Conservation (phyloP, 2,888 invertebrate genomes). For the Cheilosia grossa region DNA sequence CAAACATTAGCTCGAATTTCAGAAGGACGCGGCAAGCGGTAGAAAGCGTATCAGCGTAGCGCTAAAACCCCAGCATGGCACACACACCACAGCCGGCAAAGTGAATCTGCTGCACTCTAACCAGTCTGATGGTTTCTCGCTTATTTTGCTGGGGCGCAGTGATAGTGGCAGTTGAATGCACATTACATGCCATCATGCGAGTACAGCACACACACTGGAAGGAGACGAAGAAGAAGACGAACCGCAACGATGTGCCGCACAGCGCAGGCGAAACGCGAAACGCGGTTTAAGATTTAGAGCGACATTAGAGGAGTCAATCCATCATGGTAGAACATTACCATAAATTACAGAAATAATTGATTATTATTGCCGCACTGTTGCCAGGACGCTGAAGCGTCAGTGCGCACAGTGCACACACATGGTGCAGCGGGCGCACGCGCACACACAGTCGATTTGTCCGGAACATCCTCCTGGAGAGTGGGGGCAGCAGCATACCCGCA, state of each 20-base stretch:
- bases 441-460: constrained; percentile 55
- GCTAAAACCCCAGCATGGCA: constrained; percentile 68
- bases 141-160: constrained; percentile 26
- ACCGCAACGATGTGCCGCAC: constrained; percentile 16
- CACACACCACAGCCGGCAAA: constrained; percentile 43
- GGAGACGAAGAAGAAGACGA: constrained; percentile 33
- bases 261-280: constrained; percentile 74
- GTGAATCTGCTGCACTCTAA: constrained; percentile 60
- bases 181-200: constrained; percentile 71
- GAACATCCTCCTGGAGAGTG: constrained; percentile 50
- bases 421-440: constrained; percentile 11
- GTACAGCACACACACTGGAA: constrained; percentile 62
- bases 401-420: constrained; percentile 18
- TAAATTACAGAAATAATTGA: constrained; percentile 84
- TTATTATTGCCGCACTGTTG: constrained; percentile 80
- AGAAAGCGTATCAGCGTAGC: constrained; percentile 77
- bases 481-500: constrained; percentile 23
- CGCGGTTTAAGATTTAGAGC: constrained; percentile 82
- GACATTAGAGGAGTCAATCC: constrained; percentile 84
- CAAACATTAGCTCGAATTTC: constrained; percentile 75
- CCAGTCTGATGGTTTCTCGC: constrained; percentile 27
- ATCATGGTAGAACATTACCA: constrained; percentile 84
- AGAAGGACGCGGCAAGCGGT: constrained; percentile 76
- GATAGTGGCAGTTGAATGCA: constrained; percentile 73
- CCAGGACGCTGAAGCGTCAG: constrained; percentile 71